Base-by-base conservation (phyloP, 1,140 invertebrate genomes). In the Vanessa tameamea region DNA sequence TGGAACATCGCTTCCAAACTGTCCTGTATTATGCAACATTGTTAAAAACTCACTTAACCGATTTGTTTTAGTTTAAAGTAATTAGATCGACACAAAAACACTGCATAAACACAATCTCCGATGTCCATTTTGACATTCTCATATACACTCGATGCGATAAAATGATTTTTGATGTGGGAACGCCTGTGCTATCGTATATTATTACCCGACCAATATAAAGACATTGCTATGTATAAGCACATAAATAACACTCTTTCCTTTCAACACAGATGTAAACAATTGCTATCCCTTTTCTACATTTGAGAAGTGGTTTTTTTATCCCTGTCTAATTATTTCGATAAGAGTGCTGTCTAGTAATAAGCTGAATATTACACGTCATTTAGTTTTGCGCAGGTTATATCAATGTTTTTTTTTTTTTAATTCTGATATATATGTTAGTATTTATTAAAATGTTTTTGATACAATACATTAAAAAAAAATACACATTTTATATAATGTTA, bases 11-110 rank as follows among this genome's bases (percentile, higher is more conserved):
- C 83, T 88, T 23, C 86, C 89, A 76, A 84, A 92, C 65, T 82
- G 82, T 67, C 88, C 87, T 50, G 79, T 90, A 67, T 92, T 92
- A 77, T 92, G 88, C 81, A 92, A 87, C 90, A 92, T 92, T 69
- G 77, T 88, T 72, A 69, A 69, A 64, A 70, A 84, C 78, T 73
- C 70, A 78, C 71, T 67, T 75, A 76, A 67, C 26, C 57, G 37
- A 65, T 69, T 70, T 77, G 76, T 76, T 78, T 66, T 9, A 74
- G 67, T 70, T 78, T 77, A 77, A 71, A 76, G 64, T 77, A 72
- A 71, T 79, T 81, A 80, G 77, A 78, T 76, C 73, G 67, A 67
- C 64, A 74, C 69, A 77, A 83, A 78, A 79, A 75, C 71, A 78
- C 73, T 82, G 81, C 78, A 84, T 82, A 88, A 88, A 90, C 86